Base-by-base conservation (phyloP, 2,797 vertebrate species). In the Vipera ursinii region DNA sequence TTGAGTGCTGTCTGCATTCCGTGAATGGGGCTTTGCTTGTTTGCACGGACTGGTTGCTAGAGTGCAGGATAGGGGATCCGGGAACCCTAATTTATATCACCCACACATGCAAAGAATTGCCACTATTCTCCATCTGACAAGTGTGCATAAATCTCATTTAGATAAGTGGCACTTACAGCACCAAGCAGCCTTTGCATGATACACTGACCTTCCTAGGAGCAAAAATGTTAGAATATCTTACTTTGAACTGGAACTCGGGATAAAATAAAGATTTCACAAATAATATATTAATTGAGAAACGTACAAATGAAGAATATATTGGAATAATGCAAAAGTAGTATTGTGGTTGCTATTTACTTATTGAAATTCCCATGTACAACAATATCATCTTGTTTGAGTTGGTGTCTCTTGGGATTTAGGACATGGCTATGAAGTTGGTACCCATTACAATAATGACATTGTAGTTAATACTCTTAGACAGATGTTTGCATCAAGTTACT, bases 261-360 rank as follows among this genome's bases (percentile, higher is more conserved):
- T 32, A 91, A 86, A 56, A 17, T 56, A 78, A 63, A 90, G 89
- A n/a, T 93, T 95, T 95, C 92, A n/a, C 92, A 93, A 94, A 59
- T 92, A 53, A 89, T 10, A 22, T 85, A 26, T 90, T 86, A 88
- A 89, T 88, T 69, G 32, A 57, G 44, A 48, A 90, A 48, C 6
- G 51, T 59, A 26, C 28, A 90, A n/a, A 92, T 91, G 44, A 4
- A 90, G 7, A 24, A 63, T 55, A 0, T 91, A 2, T 89, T 38
- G 20, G 8, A 90, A 17, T 93, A 93, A 22, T 59, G 32, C 91
- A 57, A 53, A 90, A 78, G 4, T 92, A 88, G 3, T 20, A 26
- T 94, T 51, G 78, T 61, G 57, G 26, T 63, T 86, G 2, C 89
- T 95, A 6, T 2, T 88, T 93, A 48, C 6, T 87, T 93, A 32